A percentile compares a stretch with the other conserved stretches of the same genome.
These are phyloP conservation scores for Parelbella ahira DNA, from an alignment of 2,888 invertebrate species.

Conservation along the genomic window DNA sequence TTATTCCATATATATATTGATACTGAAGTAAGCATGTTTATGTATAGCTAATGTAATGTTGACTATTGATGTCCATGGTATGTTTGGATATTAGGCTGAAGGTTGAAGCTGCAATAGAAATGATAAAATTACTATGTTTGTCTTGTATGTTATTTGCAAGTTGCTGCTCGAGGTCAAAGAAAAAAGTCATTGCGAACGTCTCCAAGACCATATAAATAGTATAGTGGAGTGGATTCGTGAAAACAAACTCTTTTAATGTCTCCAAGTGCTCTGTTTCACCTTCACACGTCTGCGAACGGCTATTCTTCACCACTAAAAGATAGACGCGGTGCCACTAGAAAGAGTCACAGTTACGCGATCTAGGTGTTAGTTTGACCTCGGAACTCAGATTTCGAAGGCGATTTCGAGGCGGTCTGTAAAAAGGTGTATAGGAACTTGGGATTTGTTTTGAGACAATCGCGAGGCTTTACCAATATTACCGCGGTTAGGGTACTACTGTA, in stretches of 20 bases:
- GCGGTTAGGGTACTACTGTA: not conserved
- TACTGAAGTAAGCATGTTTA: no score
- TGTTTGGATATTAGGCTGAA: no score
- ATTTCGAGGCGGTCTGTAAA: not conserved
- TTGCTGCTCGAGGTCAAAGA: conserved; percentile 2
- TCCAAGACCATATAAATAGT: not conserved
- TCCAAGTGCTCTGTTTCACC: not conserved
- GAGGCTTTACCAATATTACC: conserved; percentile 2
- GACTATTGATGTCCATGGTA: no score
- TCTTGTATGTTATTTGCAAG: not conserved
- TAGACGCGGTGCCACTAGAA: not conserved
- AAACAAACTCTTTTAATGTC: conserved; percentile 6
- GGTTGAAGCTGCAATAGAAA: no score
- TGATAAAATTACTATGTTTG: no score
- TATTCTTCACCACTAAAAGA: not conserved
- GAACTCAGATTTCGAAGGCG: not conserved
- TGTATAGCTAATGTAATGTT: no score
- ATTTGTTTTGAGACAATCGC: conserved; percentile 10
- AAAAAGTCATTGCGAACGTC: not conserved
- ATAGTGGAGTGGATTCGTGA: conserved; percentile 1
- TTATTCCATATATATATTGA: no score
- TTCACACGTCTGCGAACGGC: conserved; percentile 1
- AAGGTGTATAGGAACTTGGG: conserved; percentile 6
- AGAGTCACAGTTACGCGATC: not conserved
- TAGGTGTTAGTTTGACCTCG: not conserved